phyloP scores from a whole-genome alignment of 2,797 vertebrate species.

The Galagoides demidoff region DNA sequence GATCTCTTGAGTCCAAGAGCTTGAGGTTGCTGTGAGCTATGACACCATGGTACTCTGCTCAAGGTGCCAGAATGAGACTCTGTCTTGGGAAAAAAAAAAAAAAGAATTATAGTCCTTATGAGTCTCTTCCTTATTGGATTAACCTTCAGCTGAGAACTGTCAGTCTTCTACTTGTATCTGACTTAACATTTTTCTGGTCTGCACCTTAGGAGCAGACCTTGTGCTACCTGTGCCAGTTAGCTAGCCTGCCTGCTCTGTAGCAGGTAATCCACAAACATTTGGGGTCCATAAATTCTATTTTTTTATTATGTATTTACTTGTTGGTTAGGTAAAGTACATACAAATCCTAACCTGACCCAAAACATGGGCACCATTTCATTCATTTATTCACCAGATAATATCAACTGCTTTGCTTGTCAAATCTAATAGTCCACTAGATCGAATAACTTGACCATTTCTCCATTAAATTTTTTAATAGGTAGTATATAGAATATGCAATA shows the following conservation, averaged over 20 bases:
- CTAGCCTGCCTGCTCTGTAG: background rate
- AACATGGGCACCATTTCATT: background rate
- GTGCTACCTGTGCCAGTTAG: background rate
- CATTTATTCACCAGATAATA: background rate
- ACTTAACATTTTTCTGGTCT: constrained; percentile 32
- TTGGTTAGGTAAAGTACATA: background rate
- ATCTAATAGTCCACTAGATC: background rate
- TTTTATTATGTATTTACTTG: background rate
- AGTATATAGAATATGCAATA: background rate
- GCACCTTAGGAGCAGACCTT: constrained; percentile 5
- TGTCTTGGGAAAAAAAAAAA: no score
- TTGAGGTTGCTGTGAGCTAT: no score
- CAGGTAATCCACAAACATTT: background rate
- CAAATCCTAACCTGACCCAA: background rate
- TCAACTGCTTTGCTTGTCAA: background rate
- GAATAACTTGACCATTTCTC: background rate
- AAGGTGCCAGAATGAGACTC: no score
- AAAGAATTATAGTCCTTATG: background rate
- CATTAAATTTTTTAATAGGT: background rate
- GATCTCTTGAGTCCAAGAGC: no score
- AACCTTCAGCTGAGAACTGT: background rate
- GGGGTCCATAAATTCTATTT: background rate
- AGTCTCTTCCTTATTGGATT: background rate
- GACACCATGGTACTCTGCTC: no score
- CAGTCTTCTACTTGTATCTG: background rate